Base-by-base conservation (phyloP, 2,113 vertebrate species). In the Takifugu flavidus region DNA sequence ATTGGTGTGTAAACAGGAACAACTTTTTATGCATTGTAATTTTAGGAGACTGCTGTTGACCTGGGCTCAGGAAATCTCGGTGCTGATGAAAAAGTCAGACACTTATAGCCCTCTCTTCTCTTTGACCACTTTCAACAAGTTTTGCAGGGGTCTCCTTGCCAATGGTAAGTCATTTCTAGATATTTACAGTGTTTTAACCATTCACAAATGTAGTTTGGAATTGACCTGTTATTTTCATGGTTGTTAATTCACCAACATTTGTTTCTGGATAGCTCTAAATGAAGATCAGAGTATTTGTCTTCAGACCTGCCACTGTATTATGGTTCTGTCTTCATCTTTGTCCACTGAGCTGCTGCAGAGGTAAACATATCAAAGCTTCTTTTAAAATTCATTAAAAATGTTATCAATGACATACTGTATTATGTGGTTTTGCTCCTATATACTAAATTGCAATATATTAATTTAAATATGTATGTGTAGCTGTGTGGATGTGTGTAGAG, bases 41-140 rank as follows among this genome's bases (percentile, higher is more conserved):
- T 25, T 39, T 79, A 99, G 97, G 91, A 95, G 91, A 85, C 90
- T 99, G 0, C 89, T 99, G 76, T 92, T 95, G 82, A 95, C 93
- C 0, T 99, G 97, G 97, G 94, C 95, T 85, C 92, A 95, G 87
- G 97, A 99, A 88, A 91, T 98, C 57, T 93, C 92, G 74, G 73
- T 94, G 70, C 85, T 98, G 75, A 96, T 99, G 96, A 96, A 96
- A 89, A 98, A 95, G 73, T 96, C 94, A 0, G 96, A 98, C 82
- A 97, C 94, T n/a, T 98, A 97, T 1, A 83, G 92, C 61, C 96
- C 96, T 0, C 93, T 99, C 50, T 98, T 99, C 77, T 93, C 94
- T 25, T 89, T 98, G 26, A 92, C 96, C 50, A 97, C 95, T 69
- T 99, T 98, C 79, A 93, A 91, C 87, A 95, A 93, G 75, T 98